Conservation (phyloP, 2,888 invertebrate species). For the Meiosimyza platycephala region DNA sequence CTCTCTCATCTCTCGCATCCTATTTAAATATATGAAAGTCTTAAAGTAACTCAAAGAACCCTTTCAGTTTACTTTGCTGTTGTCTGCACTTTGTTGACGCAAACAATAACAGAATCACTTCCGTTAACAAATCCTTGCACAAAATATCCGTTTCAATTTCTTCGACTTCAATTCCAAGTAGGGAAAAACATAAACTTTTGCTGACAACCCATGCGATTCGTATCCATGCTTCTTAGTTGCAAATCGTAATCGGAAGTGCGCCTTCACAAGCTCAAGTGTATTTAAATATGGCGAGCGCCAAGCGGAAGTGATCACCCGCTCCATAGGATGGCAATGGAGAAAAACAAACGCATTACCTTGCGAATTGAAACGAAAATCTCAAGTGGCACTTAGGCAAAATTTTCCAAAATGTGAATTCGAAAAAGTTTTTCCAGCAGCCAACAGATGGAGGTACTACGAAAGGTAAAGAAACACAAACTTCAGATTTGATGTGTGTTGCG, state of each 20-base stretch:
- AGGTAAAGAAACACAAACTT: slow-evolving; percentile 13
- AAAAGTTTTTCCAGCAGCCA: background rate
- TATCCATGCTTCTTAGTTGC: slow-evolving; percentile 16
- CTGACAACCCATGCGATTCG: slow-evolving; percentile 20
- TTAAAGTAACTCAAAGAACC: background rate
- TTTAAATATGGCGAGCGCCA: slow-evolving; percentile 44
- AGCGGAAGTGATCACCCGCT: slow-evolving; percentile 42
- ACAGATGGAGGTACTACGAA: slow-evolving; percentile 24
- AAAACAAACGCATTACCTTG: slow-evolving; percentile 30
- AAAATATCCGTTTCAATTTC: slow-evolving; percentile 27
- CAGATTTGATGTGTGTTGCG: background rate
- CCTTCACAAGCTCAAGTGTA: slow-evolving; percentile 34
- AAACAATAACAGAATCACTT: slow-evolving; percentile 46
- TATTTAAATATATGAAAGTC: no score
- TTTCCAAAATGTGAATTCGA: slow-evolving; percentile 13
- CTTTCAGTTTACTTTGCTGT: slow-evolving; percentile 11
- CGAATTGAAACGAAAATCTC: slow-evolving; percentile 4
- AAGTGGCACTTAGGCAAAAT: slow-evolving; percentile 8
- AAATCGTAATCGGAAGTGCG: slow-evolving; percentile 37
- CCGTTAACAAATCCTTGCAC: slow-evolving; percentile 41
- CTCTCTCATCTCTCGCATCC: no score
- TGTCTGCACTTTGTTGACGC: slow-evolving; percentile 40
- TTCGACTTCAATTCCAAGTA: background rate
- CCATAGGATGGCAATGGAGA: slow-evolving; percentile 8
- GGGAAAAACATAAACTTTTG: slow-evolving; percentile 27